phyloP scores from a whole-genome alignment of 2,113 vertebrate species.

The Megalops atlanticus region DNA sequence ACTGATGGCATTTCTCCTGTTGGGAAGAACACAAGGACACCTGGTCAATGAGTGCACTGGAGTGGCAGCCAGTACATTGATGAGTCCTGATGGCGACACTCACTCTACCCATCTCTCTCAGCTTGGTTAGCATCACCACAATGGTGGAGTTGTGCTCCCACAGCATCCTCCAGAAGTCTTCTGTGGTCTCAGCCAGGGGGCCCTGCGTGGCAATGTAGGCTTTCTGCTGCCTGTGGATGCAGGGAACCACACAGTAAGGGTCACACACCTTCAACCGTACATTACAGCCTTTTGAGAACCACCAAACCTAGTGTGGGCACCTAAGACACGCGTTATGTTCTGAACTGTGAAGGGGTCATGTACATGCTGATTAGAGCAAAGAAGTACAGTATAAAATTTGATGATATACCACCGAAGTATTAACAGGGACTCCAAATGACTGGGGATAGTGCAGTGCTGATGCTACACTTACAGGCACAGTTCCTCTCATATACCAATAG shows the following conservation, averaged over 20 bases:
- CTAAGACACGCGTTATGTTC: too few species aligned
- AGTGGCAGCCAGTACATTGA: too few species aligned
- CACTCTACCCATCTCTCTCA: constrained; percentile 95
- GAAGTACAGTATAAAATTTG: background rate
- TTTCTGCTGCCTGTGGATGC: constrained; percentile 84
- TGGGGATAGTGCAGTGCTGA: background rate
- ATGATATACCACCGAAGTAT: background rate
- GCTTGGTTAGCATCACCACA: constrained; percentile 95
- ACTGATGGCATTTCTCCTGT: constrained; percentile 97
- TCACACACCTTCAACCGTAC: too few species aligned
- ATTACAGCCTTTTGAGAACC: too few species aligned
- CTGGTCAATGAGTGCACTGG: background rate
- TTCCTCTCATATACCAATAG: background rate
- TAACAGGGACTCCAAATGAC: background rate
- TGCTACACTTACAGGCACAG: background rate
- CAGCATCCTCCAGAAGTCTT: constrained; percentile 98
- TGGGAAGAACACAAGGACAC: background rate
- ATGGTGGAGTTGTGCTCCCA: constrained; percentile 99
- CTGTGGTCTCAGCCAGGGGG: constrained; percentile 89
- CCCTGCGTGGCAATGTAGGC: constrained; percentile 97
- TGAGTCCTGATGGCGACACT: constrained; percentile 21
- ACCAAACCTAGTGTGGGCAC: too few species aligned
- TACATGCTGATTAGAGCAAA: background rate
- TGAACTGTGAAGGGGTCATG: too few species aligned
- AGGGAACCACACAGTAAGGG: background rate